phyloP scores from a whole-genome alignment of 2,113 vertebrate species.

The Podilymbus podiceps region DNA sequence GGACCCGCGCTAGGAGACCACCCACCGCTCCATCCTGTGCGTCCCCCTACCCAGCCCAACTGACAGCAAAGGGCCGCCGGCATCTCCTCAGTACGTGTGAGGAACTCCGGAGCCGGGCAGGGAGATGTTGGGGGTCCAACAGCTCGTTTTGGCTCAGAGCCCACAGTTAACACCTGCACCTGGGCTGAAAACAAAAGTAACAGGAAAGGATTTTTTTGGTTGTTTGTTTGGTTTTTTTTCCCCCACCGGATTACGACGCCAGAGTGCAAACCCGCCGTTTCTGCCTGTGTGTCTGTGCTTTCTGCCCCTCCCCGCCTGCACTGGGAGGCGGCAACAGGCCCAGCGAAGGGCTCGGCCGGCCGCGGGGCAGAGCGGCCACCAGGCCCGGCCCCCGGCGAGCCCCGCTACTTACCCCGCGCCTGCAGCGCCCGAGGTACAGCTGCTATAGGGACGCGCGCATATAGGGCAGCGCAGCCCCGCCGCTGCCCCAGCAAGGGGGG shows the following conservation, averaged over 20 bases:
- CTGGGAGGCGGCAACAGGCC: neutral
- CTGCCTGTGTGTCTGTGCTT: fast-evolving
- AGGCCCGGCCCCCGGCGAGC: neutral
- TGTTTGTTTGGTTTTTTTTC: too few species aligned
- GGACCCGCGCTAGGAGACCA: fast-evolving
- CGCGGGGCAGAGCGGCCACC: neutral
- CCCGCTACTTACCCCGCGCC: neutral
- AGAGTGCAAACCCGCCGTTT: fast-evolving
- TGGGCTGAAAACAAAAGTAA: neutral
- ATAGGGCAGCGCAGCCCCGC: neutral
- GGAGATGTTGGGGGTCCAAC: fast-evolving
- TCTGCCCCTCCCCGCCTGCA: too few species aligned
- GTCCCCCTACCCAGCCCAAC: too few species aligned
- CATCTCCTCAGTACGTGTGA: fast-evolving
- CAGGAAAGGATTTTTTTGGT: too few species aligned
- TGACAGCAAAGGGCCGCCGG: fast-evolving
- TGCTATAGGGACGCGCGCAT: too few species aligned
- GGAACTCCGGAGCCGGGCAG: neutral
- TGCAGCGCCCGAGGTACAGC: too few species aligned
- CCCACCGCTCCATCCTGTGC: fast-evolving
- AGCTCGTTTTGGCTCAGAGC: neutral
- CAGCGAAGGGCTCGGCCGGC: neutral
- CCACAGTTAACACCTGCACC: fast-evolving
- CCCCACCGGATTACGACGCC: fast-evolving
- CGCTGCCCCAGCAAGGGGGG: neutral